phyloP scores from a whole-genome alignment of 2,113 vertebrate genomes.

The Solenodon paradoxus region DNA sequence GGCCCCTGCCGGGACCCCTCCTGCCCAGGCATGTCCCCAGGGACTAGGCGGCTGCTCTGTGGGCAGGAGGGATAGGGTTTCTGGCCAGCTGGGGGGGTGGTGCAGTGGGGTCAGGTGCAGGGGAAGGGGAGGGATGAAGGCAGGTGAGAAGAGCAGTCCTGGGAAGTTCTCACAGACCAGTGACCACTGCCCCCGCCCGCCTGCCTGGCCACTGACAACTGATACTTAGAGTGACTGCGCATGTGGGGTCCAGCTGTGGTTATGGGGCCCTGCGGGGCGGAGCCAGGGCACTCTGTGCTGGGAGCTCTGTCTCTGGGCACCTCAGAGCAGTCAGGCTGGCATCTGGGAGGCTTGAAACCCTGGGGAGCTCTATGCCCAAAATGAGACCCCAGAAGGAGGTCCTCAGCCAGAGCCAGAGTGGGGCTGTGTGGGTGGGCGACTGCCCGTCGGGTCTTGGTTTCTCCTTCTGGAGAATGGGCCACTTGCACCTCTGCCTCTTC shows the following conservation, averaged over 20 bases:
- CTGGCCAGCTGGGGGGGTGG: neutral
- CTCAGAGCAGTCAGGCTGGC: neutral
- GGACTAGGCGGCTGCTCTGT: neutral
- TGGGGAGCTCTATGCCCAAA: neutral
- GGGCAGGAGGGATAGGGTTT: neutral
- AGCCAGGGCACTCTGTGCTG: too few relatives aligned
- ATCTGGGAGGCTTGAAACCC: neutral
- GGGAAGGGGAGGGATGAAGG: neutral
- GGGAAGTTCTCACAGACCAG: slow-evolving; percentile 80
- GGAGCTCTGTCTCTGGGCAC: neutral
- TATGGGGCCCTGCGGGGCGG: neutral
- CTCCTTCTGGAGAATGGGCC: neutral
- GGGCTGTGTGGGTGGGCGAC: neutral
- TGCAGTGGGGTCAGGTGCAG: neutral
- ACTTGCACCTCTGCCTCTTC: fast-evolving
- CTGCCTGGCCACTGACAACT: slow-evolving; percentile 36
- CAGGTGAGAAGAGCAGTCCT: slow-evolving; percentile 84
- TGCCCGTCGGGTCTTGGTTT: neutral
- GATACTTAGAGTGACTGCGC: slow-evolving; percentile 78
- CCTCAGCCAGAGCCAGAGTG: fast-evolving
- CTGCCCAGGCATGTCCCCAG: neutral
- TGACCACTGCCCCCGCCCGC: slow-evolving; percentile 64
- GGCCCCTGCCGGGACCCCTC: neutral
- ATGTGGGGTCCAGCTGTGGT: slow-evolving; percentile 83
- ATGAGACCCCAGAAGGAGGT: neutral